Evolutionary conservation across 2,888 invertebrate genomes (phyloP).

Genomic region (Habroteleia sp.): DNA sequence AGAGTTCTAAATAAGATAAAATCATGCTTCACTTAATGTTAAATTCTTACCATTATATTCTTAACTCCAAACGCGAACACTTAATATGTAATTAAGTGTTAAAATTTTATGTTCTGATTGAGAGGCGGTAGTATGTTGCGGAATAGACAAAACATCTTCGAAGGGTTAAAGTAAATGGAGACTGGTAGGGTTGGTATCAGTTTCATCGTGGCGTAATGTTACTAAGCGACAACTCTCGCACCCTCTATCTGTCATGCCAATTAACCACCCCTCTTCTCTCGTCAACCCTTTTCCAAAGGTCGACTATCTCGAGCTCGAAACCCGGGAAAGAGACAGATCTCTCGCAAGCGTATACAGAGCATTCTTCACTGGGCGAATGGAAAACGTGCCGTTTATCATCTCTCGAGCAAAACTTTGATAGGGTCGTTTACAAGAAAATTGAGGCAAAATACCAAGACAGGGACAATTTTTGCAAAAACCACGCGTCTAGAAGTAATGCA

Average conservation of each 20-base stretch:
- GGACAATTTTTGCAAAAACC: slow-evolving; percentile 30
- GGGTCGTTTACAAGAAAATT: slow-evolving; percentile 53
- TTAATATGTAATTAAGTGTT: slow-evolving; percentile 22
- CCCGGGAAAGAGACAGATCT: slow-evolving; percentile 33
- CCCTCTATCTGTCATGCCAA: slow-evolving; percentile 77
- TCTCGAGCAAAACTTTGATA: slow-evolving; percentile 48
- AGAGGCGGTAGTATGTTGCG: slow-evolving; percentile 30
- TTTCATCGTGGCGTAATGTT: slow-evolving; percentile 76
- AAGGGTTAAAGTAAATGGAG: slow-evolving; percentile 53
- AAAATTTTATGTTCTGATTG: slow-evolving; percentile 28
- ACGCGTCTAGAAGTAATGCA: not conserved
- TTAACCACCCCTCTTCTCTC: slow-evolving; percentile 71
- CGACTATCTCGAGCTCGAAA: slow-evolving; percentile 28
- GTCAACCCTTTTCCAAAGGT: slow-evolving; percentile 59
- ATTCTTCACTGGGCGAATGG: slow-evolving; percentile 17
- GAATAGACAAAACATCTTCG: slow-evolving; percentile 54
- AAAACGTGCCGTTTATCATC: slow-evolving; percentile 53
- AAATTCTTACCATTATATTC: too few relatives aligned
- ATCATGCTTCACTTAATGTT: too few relatives aligned
- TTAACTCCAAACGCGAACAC: not conserved
- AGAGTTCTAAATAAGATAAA: too few relatives aligned
- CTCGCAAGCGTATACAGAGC: slow-evolving; percentile 16
- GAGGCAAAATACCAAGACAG: slow-evolving; percentile 30
- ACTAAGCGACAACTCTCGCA: slow-evolving; percentile 77
- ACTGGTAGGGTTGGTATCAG: slow-evolving; percentile 70